phyloP scores from a whole-genome alignment of 2,797 vertebrate genomes.

The Avahi laniger region DNA sequence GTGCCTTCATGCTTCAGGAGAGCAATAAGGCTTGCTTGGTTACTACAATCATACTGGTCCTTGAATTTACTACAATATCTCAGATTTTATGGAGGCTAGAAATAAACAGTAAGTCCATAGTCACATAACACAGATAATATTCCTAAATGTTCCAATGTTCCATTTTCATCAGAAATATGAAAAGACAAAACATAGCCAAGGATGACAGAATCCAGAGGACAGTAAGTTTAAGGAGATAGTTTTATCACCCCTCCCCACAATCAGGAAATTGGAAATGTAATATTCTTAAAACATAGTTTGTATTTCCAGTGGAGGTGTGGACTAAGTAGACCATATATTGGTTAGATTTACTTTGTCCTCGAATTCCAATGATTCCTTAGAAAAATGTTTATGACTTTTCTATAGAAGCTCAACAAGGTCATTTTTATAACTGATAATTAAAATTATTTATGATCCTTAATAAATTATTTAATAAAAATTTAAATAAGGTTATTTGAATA shows the following conservation, averaged over 20 bases:
- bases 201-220: not conserved
- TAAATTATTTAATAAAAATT: constrained; percentile 44
- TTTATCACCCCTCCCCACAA: not conserved
- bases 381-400: not conserved
- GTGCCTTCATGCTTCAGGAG: not conserved
- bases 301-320: not conserved
- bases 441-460: constrained; percentile 48
- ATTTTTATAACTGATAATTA: constrained; percentile 8
- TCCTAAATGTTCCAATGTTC: not conserved
- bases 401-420: not conserved
- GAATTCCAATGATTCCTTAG: not conserved
- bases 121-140: not conserved
- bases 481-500: constrained; percentile 34
- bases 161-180: not conserved
- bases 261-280: not conserved
- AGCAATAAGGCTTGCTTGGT: not conserved
- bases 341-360: not conserved
- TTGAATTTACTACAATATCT: not conserved
- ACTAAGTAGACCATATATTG: not conserved
- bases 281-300: not conserved
- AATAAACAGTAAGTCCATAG: not conserved
- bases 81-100: not conserved
- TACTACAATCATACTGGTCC: not conserved
- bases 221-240: not conserved
- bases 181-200: not conserved